Conservation (phyloP, 2,888 invertebrate species). For the Ectropis crepuscularia region DNA sequence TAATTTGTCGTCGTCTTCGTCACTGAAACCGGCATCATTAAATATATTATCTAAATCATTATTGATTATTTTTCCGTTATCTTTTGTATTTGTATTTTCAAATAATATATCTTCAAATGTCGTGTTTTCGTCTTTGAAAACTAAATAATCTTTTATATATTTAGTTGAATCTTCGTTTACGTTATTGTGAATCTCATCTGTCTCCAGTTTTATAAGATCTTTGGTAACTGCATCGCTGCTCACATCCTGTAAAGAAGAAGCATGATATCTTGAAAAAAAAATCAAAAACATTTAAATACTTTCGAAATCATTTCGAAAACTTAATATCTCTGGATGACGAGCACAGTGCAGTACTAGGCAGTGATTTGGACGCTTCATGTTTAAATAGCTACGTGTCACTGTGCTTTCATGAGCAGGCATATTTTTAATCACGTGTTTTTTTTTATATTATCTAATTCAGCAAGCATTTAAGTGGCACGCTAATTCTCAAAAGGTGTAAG, state of each 20-base stretch:
- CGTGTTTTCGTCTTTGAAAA: slow-evolving; percentile 9
- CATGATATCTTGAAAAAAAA: background rate
- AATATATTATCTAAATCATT: background rate
- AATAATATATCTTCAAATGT: slow-evolving; percentile 7
- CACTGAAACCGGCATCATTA: background rate
- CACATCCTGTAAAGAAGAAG: background rate
- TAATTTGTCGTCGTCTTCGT: slow-evolving; percentile 2
- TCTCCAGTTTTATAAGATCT: slow-evolving; percentile 6
- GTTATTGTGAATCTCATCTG: background rate
- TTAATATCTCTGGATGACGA: too few relatives aligned
- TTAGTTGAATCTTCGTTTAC: background rate
- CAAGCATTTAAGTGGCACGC: too few relatives aligned
- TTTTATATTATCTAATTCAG: too few relatives aligned
- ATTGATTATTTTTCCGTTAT: background rate
- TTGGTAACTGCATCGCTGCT: background rate
- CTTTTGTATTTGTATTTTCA: background rate
- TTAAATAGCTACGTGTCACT: too few relatives aligned
- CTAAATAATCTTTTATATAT: slow-evolving; percentile 5
- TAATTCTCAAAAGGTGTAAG: too few relatives aligned
- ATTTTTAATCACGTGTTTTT: too few relatives aligned
- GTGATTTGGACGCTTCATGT: too few relatives aligned
- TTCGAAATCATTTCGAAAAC: too few relatives aligned
- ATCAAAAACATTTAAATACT: too few relatives aligned
- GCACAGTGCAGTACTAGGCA: too few relatives aligned
- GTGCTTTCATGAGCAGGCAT: too few relatives aligned